Evolutionary conservation across 2,113 vertebrate species (phyloP).

Genomic region (Coryphaenoides rupestris): DNA sequence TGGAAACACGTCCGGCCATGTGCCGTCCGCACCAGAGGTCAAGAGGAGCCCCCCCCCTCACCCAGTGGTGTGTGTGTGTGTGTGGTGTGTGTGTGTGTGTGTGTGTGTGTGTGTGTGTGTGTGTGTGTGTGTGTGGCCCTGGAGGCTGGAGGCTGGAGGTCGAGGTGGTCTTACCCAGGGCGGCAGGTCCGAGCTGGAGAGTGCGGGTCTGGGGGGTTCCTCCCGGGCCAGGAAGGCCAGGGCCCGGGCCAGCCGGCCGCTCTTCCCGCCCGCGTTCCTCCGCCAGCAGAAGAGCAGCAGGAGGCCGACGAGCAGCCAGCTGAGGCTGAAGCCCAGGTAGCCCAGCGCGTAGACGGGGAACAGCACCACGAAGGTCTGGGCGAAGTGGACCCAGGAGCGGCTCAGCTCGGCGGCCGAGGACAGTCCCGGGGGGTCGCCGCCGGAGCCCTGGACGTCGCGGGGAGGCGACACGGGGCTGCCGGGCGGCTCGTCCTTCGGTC

Average conservation of each 20-base stretch:
- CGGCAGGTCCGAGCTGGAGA: constrained; percentile 82
- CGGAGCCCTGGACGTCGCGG: constrained; percentile 36
- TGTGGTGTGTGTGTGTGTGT: neutral
- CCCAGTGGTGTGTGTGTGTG: neutral
- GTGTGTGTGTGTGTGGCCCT: neutral
- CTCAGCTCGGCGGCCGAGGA: constrained; percentile 77
- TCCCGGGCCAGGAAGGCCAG: constrained; percentile 86
- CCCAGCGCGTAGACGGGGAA: constrained; percentile 92
- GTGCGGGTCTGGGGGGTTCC: constrained; percentile 76
- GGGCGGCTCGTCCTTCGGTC: constrained; percentile 55
- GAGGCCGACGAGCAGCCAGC: constrained; percentile 89
- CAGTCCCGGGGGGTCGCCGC: constrained; percentile 38
- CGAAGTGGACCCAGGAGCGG: constrained; percentile 81
- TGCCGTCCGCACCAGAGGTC: no score
- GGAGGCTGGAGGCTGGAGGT: no score
- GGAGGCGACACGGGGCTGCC: constrained; percentile 28
- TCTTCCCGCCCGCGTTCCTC: constrained; percentile 74
- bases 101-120: neutral
- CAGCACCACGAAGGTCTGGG: constrained; percentile 85
- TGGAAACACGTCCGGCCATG: constrained; percentile 1
- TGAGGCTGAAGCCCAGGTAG: constrained; percentile 92
- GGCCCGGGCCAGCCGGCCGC: constrained; percentile 75
- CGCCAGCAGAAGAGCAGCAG: constrained; percentile 84
- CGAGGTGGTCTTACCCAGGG: constrained; percentile 82
- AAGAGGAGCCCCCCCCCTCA: no score